Percentiles rank a stretch among this genome's conserved stretches.
phyloP scores from a whole-genome alignment of 35 echinoderm and acorn worm genomes.

The Eucidaris tribuloides region DNA sequence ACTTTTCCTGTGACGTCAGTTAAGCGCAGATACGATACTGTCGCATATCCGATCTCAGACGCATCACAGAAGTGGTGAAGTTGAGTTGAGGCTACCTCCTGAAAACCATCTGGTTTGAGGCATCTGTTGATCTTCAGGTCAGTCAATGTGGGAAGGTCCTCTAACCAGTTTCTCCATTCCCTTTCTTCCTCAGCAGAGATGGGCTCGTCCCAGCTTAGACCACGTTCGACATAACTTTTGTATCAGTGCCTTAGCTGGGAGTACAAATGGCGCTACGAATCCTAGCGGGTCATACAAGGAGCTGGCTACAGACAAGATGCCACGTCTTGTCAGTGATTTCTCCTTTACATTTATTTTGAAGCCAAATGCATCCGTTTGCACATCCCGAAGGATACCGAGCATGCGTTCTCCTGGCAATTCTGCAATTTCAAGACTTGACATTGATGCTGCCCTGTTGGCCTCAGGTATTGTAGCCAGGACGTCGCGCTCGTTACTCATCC shows the following conservation, averaged over 20 bases:
- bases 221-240: slow-evolving; percentile 34
- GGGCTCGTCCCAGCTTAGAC: slow-evolving; percentile 17
- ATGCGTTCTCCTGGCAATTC: slow-evolving; percentile 19
- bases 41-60: slow-evolving; percentile 32
- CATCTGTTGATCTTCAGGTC: slow-evolving; percentile 26
- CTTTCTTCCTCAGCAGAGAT: neutral
- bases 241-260: slow-evolving; percentile 28
- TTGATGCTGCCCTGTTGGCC: neutral
- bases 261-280: slow-evolving; percentile 36
- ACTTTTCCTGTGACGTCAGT: neutral
- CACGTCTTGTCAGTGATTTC: slow-evolving; percentile 29
- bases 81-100: neutral
- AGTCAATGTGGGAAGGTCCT: slow-evolving; percentile 16
- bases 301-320: slow-evolving; percentile 46
- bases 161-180: slow-evolving; percentile 57
- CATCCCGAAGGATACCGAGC: slow-evolving; percentile 19
- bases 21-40: slow-evolving; percentile 15
- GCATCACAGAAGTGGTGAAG: slow-evolving; percentile 52
- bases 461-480: slow-evolving; percentile 11
- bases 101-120: neutral
- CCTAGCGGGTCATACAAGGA: slow-evolving; percentile 64
- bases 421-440: neutral
- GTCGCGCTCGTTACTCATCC: slow-evolving; percentile 22
- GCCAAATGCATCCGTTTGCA: slow-evolving; percentile 32
- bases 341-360: slow-evolving; percentile 31